Base-by-base conservation (phyloP, 2,888 invertebrate genomes). In the Neoaliturus tenellus region DNA sequence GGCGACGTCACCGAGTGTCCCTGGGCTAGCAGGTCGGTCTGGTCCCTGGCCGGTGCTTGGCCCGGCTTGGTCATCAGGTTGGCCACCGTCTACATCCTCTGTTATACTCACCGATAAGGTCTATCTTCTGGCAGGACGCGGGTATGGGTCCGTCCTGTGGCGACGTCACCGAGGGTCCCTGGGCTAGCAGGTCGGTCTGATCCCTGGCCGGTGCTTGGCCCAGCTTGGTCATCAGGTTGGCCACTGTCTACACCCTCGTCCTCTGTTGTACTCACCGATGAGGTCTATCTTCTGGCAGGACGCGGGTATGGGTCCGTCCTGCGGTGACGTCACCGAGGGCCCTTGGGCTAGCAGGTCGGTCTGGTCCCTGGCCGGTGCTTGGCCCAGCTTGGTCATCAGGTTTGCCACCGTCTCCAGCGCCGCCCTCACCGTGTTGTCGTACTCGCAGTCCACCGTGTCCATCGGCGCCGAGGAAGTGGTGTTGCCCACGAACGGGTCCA, bases 401-500 rank as follows among this genome's bases (percentile, higher is more conserved):
- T 83, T 81, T n/a, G 84, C 83, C 23, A 86, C 84, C 3, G 71
- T 81, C 83, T 86, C 85, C 58, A 86, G 71, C 12, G 85, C 83
- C 28, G 83, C 81, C 8, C 84, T 71, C 62, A 83, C 83, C 51
- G 78, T 81, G 75, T 85, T 85, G 69, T 83, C 85, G 58, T 71
- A 58, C 69, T 83, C 84, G 51, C 85, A 86, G 82, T 86, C 85
- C 14, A 83, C 85, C 6, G 85, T 73, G 14, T 69, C 75, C 80
- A 86, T 80, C 41, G 90, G 87, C 88, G 88, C 71, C 89, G 89
- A 67, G 88, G 17, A 88, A 41, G 89, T 89, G 67, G 90, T 89
- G 80, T 90, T 90, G 0, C 89, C 87, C 71, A 91, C 89, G 89
- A 92, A 91, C 87, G 93, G 90, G 88, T 93, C 91, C 20, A 90